Percentiles rank a stretch among this genome's conserved stretches.
Conservation (phyloP, 2,888 invertebrate genomes). For the Dinocampus coccinellae region DNA sequence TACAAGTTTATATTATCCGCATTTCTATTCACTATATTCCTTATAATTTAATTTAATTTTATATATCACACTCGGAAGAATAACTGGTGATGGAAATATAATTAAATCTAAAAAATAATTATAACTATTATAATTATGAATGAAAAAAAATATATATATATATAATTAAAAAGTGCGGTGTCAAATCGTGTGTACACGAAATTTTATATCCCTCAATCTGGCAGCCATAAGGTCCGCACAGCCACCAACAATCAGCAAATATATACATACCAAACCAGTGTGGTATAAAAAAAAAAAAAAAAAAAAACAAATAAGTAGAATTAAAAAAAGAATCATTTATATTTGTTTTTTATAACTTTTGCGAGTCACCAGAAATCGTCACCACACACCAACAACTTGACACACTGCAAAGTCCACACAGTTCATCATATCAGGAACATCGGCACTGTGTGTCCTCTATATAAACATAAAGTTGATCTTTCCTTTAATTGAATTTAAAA, state of each 20-base stretch:
- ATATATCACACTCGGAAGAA: neutral
- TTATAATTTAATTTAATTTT: neutral
- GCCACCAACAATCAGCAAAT: conserved; percentile 2
- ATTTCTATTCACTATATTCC: neutral
- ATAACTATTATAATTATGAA: neutral
- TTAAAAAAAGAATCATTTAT: conserved; percentile 11
- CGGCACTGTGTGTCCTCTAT: conserved; percentile 37
- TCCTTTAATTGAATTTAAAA: conserved; percentile 59
- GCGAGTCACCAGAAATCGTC: conserved; percentile 33
- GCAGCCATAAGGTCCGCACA: conserved; percentile 11
- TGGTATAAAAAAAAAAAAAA: neutral
- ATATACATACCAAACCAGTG: neutral
- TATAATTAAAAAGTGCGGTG: neutral
- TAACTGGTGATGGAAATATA: neutral
- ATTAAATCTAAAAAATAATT: neutral
- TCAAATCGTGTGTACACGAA: neutral
- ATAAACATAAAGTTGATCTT: conserved; percentile 40
- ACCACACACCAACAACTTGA: neutral
- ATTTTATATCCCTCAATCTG: conserved; percentile 8
- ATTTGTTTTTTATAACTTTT: conserved; percentile 47
- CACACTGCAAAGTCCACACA: neutral
- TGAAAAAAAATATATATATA: neutral
- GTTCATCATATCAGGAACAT: conserved; percentile 14
- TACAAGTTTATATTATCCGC: neutral
- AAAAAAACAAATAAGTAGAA: conserved; percentile 1